These are phyloP conservation scores for Brachyhypopomus gauderio DNA, from an alignment of 2,113 vertebrate species.

Conservation along the genomic window DNA sequence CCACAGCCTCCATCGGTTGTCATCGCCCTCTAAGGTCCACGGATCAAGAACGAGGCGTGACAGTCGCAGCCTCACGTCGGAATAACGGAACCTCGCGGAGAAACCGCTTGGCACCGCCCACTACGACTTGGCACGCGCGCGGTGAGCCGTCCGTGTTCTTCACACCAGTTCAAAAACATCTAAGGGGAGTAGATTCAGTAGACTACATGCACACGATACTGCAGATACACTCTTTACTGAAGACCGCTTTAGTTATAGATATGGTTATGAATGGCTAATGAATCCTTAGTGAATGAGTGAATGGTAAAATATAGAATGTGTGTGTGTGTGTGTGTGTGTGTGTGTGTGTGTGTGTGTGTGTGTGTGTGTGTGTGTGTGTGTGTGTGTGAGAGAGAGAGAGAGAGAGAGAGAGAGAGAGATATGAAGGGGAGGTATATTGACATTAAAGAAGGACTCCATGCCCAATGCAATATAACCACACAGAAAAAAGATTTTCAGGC, in stretches of 20 bases:
- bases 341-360: neutral
- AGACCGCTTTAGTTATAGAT: neutral
- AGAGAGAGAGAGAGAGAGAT: neutral
- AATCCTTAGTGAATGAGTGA: neutral
- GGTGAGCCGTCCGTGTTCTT: neutral
- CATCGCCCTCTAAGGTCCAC: conserved; percentile 14
- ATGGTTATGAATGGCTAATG: neutral
- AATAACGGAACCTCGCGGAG: neutral
- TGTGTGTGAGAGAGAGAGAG: too few species aligned
- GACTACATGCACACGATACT: too few species aligned
- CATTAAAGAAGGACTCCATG: conserved; percentile 10
- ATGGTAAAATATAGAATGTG: too few species aligned
- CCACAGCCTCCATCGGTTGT: conserved; percentile 29
- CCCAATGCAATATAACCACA: neutral
- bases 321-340: neutral
- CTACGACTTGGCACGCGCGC: neutral
- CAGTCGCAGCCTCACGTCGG: neutral
- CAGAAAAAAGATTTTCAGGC: neutral
- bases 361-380: neutral
- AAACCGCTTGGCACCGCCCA: neutral
- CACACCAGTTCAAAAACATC: too few species aligned
- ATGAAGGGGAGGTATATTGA: conserved; percentile 6
- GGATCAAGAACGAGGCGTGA: neutral
- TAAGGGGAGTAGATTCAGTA: too few species aligned
- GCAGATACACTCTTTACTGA: neutral